A percentile compares a stretch with the other conserved stretches of the same genome.
Conservation (phyloP, 1,140 invertebrate species). For the Cydia amplana region DNA sequence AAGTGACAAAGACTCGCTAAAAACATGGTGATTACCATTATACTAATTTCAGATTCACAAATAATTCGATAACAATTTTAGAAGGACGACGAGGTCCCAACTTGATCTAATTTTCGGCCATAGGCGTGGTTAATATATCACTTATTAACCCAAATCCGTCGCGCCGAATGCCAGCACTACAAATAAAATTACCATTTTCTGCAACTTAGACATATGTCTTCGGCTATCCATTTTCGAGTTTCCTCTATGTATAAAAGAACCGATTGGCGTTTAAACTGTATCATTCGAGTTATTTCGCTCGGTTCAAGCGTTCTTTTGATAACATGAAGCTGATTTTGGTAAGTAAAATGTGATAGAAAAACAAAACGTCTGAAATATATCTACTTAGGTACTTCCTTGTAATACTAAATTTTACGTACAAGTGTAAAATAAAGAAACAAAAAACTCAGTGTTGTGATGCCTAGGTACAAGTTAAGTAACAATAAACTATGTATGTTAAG, state of each 20-base stretch:
- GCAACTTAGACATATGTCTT: constrained; percentile 56
- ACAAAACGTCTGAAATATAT: neutral
- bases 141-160: constrained; percentile 58
- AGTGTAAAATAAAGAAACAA: neutral
- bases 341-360: constrained; percentile 42
- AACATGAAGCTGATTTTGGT: constrained; percentile 61
- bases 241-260: constrained; percentile 66
- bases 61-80: neutral
- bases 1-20: neutral
- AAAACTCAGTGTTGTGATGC: neutral
- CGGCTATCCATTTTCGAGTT: constrained; percentile 66
- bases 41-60: neutral
- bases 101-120: constrained; percentile 39
- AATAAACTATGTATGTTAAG: too few species aligned
- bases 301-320: constrained; percentile 41
- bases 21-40: neutral
- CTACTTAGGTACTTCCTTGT: neutral
- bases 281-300: constrained; percentile 55
- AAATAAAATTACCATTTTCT: constrained; percentile 70
- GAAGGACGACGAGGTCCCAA: constrained; percentile 36
- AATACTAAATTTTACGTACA: neutral
- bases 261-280: constrained; percentile 47
- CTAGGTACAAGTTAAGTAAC: too few species aligned
- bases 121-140: constrained; percentile 61
- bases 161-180: constrained; percentile 60